A percentile compares a stretch with the other conserved stretches of the same genome.
phyloP scores from a whole-genome alignment of 2,797 vertebrate genomes.

The Pygocentrus nattereri region DNA sequence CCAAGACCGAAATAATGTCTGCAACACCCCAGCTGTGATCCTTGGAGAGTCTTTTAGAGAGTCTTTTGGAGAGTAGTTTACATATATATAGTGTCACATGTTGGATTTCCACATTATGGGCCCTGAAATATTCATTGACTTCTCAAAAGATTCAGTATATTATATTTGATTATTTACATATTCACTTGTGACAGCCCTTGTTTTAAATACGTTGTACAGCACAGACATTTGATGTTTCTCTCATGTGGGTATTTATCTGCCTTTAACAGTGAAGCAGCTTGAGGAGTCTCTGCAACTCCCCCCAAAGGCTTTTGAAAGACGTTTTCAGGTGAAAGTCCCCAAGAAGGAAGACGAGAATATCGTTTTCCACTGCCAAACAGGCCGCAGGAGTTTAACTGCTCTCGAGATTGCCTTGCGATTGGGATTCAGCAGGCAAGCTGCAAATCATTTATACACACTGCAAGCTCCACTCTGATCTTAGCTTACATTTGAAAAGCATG shows the following conservation, averaged over 20 bases:
- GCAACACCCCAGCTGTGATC: too few relatives aligned
- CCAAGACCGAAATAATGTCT: too few relatives aligned
- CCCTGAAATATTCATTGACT: too few relatives aligned
- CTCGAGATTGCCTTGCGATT: slow-evolving; percentile 69
- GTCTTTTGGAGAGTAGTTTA: background rate
- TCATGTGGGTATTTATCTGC: background rate
- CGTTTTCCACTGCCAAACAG: slow-evolving; percentile 75
- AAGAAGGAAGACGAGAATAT: slow-evolving; percentile 70
- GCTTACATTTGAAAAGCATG: background rate
- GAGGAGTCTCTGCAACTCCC: slow-evolving; percentile 74
- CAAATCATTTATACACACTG: background rate
- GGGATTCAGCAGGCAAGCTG: slow-evolving; percentile 71
- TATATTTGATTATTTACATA: too few relatives aligned
- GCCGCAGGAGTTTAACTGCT: slow-evolving; percentile 71
- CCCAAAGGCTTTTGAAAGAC: slow-evolving; percentile 66
- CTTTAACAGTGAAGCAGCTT: slow-evolving; percentile 68
- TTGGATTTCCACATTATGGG: too few relatives aligned
- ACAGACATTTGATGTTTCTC: background rate
- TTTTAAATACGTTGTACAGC: background rate
- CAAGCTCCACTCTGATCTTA: background rate
- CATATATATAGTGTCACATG: too few relatives aligned
- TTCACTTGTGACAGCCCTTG: background rate
- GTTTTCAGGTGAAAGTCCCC: slow-evolving; percentile 69
- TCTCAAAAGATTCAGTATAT: too few relatives aligned
- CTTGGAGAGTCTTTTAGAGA: too few relatives aligned